phyloP scores from a whole-genome alignment of 2,113 vertebrate genomes.

The Rhinogobius similis region DNA sequence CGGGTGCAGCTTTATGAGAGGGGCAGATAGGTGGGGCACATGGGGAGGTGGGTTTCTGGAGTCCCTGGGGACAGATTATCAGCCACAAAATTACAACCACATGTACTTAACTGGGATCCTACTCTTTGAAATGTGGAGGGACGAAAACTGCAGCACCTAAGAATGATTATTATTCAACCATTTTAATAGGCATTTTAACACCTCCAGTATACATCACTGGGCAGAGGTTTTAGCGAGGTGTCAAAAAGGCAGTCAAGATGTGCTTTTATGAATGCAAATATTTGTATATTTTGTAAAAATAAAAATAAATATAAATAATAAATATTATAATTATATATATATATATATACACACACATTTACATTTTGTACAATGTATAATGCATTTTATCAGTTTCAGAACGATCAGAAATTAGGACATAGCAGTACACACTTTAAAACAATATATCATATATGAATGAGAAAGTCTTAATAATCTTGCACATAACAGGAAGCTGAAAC shows the following conservation, averaged over 20 bases:
- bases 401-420: no score
- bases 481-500: no score
- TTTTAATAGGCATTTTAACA: not conserved
- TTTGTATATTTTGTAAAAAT: no score
- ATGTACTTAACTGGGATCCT: slow-evolving; percentile 47
- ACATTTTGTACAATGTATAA: no score
- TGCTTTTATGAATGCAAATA: not conserved
- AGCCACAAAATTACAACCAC: slow-evolving; percentile 66
- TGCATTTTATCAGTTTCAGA: no score
- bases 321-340: no score
- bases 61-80: slow-evolving; percentile 42
- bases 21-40: slow-evolving; percentile 29
- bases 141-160: slow-evolving; percentile 1
- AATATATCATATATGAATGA: no score
- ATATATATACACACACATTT: no score
- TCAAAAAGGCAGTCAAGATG: not conserved
- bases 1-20: slow-evolving; percentile 49
- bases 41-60: slow-evolving; percentile 30
- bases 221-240: not conserved
- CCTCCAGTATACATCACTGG: not conserved
- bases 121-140: slow-evolving; percentile 32
- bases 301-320: no score
- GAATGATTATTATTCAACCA: not conserved
- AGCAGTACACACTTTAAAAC: no score
- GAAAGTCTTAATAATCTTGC: no score